phyloP scores from a whole-genome alignment of 2,797 vertebrate genomes.

The Thunnus albacares region DNA sequence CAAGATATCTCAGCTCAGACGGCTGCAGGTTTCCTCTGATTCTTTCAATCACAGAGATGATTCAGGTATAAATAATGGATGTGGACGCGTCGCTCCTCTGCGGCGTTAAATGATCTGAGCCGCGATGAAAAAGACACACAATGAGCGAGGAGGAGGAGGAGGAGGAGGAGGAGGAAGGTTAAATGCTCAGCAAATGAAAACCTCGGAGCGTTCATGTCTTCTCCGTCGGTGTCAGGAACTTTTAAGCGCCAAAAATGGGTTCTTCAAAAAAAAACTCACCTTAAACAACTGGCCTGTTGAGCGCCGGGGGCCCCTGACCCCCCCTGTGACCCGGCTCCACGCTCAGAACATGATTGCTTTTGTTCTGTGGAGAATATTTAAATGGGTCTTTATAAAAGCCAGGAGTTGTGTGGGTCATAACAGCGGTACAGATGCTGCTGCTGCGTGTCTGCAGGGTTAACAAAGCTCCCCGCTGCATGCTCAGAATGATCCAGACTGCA shows the following conservation, averaged over 20 bases:
- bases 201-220: constrained; percentile 45
- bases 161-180: constrained; percentile 37
- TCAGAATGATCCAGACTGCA: constrained; percentile 91
- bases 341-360: constrained; percentile 77
- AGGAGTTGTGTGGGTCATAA: constrained; percentile 88
- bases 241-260: constrained; percentile 45
- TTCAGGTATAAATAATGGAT: constrained; percentile 54
- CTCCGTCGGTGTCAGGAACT: constrained; percentile 62
- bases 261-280: constrained; percentile 52
- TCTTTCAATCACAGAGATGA: constrained; percentile 21
- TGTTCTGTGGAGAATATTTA: constrained; percentile 81
- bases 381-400: constrained; percentile 90
- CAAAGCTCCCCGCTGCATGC: constrained; percentile 90
- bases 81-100: constrained; percentile 23
- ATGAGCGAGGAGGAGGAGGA: constrained; percentile 30
- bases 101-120: constrained; percentile 50
- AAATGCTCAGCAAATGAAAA: constrained; percentile 69
- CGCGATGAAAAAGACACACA: constrained; percentile 53
- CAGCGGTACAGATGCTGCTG: constrained; percentile 91
- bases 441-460: constrained; percentile 88
- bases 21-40: constrained; percentile 18
- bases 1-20: too few species aligned
- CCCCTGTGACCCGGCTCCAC: constrained; percentile 71
- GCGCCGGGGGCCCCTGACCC: constrained; percentile 30
- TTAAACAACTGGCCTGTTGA: constrained; percentile 59